Conservation (phyloP, 2,113 vertebrate genomes). For the Cyprinodon brontotheroides region DNA sequence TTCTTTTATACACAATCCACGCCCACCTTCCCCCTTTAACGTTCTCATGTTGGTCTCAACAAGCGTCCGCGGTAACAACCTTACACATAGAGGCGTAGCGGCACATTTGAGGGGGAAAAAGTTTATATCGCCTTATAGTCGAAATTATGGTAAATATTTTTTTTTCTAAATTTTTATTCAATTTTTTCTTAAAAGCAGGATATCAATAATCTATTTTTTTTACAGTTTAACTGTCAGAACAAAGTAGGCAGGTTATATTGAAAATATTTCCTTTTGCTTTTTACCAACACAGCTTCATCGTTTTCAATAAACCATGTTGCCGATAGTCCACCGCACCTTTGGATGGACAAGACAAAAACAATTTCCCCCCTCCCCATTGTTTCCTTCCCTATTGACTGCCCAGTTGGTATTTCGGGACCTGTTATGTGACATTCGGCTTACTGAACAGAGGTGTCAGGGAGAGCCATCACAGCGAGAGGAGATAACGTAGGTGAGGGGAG, state of each 20-base stretch:
- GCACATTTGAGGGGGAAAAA: no score
- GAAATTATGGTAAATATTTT: no score
- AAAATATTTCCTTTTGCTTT: slow-evolving; percentile 8
- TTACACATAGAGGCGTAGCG: no score
- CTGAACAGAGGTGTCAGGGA: slow-evolving; percentile 74
- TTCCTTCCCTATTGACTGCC: slow-evolving; percentile 72
- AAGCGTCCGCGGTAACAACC: no score
- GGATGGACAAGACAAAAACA: slow-evolving; percentile 49
- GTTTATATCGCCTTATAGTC: no score
- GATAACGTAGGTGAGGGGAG: slow-evolving; percentile 40
- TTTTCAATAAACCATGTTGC: slow-evolving; percentile 40
- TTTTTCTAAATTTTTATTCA: no score
- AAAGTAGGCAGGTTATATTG: slow-evolving; percentile 4
- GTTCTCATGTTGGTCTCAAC: no score
- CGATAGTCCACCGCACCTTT: slow-evolving; percentile 54
- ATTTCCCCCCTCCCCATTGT: slow-evolving; percentile 54
- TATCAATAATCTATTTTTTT: neutral
- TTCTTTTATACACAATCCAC: no score
- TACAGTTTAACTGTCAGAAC: neutral
- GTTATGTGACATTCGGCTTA: slow-evolving; percentile 82
- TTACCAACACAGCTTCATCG: slow-evolving; percentile 43
- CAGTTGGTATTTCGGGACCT: slow-evolving; percentile 78
- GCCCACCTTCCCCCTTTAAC: no score
- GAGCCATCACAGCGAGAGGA: slow-evolving; percentile 67
- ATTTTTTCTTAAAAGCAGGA: no score